Evolutionary conservation across 1,140 invertebrate species (phyloP), one percentile per base, ranked within the genome.

Genomic region (Pogonus chalceus): DNA sequence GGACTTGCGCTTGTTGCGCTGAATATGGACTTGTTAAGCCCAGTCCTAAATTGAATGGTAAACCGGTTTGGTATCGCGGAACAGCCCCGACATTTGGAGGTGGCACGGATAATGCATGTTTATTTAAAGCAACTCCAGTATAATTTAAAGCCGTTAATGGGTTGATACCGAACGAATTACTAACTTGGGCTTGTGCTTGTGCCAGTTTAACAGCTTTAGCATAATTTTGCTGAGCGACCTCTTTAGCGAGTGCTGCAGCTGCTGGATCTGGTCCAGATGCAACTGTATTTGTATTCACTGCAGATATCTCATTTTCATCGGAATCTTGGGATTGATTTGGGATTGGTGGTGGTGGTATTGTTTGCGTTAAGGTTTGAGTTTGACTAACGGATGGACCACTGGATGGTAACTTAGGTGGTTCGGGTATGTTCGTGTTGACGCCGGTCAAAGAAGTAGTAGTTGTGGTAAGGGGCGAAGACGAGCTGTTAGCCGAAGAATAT

Each of bases 181-280:
- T 60, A 18, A 60, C 61, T 23, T 66, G 66, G 21, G 66, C 68
- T 18, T 39, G 67, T 63, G 55, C 72, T 72, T 46, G 78, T 2
- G 80, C 81, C 35, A 81, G 63, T 60, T 83, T 84, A 21, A 82
- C 66, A 0, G 78, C 79, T 59, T 80, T 83, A 14, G 83, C 82
- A 66, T 86, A 87, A 62, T 84, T 86, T 69, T 87, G 85, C 61
- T 86, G 84, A 23, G 84, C 84, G 50, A 85, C 82, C 61, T 87
- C 84, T 63, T 87, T 87, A 59, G 85, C 84, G 23, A 85, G 60
- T 14, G 79, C 67, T 4, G 80, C 81, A n/a, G 79, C 67, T 7
- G 37, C 37, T 1, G 79, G 76, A 67, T 83, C 81, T 22, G 43
- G 9, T 46, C 9, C 20, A 46, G 37, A 62, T 50, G 46, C 46